Evolutionary conservation across 2,888 invertebrate genomes (phyloP), one percentile per base, ranked within the genome.

Genomic region (Cataglyphis rosenhaueri): DNA sequence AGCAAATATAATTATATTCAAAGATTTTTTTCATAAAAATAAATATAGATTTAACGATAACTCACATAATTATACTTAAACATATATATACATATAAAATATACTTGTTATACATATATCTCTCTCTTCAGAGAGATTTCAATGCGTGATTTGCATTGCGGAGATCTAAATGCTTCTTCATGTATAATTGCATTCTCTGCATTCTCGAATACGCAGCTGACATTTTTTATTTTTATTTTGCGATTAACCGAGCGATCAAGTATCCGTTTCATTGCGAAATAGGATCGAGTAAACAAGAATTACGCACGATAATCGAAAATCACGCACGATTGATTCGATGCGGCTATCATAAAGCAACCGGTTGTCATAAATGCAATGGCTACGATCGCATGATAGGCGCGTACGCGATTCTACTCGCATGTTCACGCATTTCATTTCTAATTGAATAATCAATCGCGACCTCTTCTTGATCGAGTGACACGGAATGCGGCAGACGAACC

Each of bases 401-500:
- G 21, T 70, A 73, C n/a, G 21, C 61, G 21, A 81, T 59, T 59
- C 70, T 10, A 18, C 32, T 74, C 70, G 21, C 76, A 70, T 59
- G 59, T 71, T 66, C 55, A 59, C 76, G 32, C 68, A 84, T 87
- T 85, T 85, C 73, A 81, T 84, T 82, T 85, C 85, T 86, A 88
- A 88, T 84, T 87, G 87, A 88, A 88, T 84, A 85, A 83, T 82
- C 84, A 82, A 87, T 85, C 55, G 84, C 35, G 86, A 86, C 86
- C 87, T 88, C 84, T 84, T 83, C 85, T 61, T 82, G 76, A 85
- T 78, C 81, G 73, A 85, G 68, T 84, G 88, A 73, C 88, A 88
- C 62, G 81, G 88, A 86, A 88, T 88, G 88, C 86, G 82, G 35
- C 66, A 68, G 86, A 68, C 79, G 83, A 84, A 73, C 78, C 70